Evolutionary conservation across 1,140 invertebrate genomes (phyloP).

Genomic region (Lordiphosa mommai): DNA sequence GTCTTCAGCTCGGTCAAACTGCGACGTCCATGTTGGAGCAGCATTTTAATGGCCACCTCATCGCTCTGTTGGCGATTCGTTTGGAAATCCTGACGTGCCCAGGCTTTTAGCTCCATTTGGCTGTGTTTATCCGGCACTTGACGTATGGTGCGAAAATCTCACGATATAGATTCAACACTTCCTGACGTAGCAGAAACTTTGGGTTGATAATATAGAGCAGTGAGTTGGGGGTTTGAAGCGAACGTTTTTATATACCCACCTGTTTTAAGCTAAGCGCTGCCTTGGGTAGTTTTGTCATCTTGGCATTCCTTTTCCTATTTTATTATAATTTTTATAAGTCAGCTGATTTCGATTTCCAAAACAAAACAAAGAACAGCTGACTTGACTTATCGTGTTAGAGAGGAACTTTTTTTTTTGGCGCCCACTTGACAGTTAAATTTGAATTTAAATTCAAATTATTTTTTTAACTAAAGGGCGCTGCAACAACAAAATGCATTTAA

Average conservation of each 20-base stretch:
- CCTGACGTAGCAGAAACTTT: slow-evolving; percentile 88
- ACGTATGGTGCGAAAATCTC: slow-evolving; percentile 85
- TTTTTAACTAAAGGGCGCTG: too few relatives aligned
- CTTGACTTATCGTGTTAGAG: background rate
- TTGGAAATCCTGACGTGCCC: slow-evolving; percentile 87
- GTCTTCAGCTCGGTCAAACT: slow-evolving; percentile 84
- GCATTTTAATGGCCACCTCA: slow-evolving; percentile 85
- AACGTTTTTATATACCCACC: too few relatives aligned
- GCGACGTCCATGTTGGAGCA: slow-evolving; percentile 85
- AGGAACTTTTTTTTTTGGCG: background rate
- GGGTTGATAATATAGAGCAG: too few relatives aligned
- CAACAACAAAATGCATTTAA: too few relatives aligned
- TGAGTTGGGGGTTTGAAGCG: too few relatives aligned
- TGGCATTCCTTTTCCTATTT: slow-evolving; percentile 7
- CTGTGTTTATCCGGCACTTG: slow-evolving; percentile 84
- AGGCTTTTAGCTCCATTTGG: slow-evolving; percentile 84
- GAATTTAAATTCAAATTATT: too few relatives aligned
- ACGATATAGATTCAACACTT: slow-evolving; percentile 88
- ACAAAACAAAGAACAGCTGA: slow-evolving; percentile 42
- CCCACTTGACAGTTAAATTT: background rate
- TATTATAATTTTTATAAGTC: background rate
- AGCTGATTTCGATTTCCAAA: background rate
- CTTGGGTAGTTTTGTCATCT: slow-evolving; percentile 81
- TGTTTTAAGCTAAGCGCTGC: slow-evolving; percentile 82
- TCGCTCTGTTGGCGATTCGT: slow-evolving; percentile 85